phyloP scores from a whole-genome alignment of 2,888 invertebrate genomes.

The Lithophane ornitopus region DNA sequence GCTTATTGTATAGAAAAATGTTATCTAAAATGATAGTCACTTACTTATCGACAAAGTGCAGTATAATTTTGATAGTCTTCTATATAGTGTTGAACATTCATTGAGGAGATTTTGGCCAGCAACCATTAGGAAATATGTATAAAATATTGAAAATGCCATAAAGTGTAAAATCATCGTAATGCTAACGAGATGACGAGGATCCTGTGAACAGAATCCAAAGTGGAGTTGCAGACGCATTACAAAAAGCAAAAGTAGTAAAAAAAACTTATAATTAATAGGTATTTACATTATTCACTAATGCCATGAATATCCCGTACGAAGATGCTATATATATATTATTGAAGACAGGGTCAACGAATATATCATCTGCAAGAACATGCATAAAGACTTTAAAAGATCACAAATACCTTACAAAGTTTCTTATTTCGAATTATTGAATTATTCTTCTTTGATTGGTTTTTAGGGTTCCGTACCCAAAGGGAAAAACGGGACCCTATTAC shows the following conservation, averaged over 20 bases:
- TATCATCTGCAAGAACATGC: conserved; percentile 23
- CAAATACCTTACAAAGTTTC: neutral
- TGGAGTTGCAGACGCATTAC: neutral
- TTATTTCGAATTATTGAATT: neutral
- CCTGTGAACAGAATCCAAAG: neutral
- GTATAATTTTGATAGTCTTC: conserved; percentile 27
- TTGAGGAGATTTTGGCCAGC: conserved; percentile 45
- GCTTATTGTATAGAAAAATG: neutral
- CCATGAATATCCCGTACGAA: conserved; percentile 10
- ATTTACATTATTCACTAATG: conserved; percentile 15
- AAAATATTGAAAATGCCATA: conserved; percentile 1
- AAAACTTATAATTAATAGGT: neutral
- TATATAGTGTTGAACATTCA: conserved; percentile 9
- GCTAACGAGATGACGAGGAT: neutral
- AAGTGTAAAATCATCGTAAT: neutral
- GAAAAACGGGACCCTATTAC: too few relatives aligned
- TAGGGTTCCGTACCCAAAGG: too few relatives aligned
- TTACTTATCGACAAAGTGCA: conserved; percentile 23
- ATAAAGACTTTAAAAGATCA: neutral
- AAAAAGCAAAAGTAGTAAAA: neutral
- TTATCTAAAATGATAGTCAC: neutral
- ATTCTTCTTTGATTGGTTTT: neutral
- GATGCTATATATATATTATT: neutral
- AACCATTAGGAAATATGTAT: conserved; percentile 8
- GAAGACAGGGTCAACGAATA: conserved; percentile 17